Evolutionary conservation across 2,113 vertebrate genomes (phyloP).

Genomic region (Manacus vitellinus): DNA sequence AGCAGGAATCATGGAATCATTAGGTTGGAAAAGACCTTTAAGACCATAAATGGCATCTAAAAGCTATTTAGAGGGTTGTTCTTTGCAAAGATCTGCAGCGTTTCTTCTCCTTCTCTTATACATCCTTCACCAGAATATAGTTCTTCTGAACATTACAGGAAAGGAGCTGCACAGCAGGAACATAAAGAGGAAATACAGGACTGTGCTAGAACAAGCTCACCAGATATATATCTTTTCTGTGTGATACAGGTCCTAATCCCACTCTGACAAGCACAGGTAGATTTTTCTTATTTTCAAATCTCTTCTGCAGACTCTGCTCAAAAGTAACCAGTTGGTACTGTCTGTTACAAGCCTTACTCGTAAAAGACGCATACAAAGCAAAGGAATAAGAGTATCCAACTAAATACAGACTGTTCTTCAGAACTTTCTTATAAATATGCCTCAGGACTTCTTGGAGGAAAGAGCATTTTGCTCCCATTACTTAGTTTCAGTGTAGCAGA

Average conservation of each 20-base stretch:
- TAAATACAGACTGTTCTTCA: neutral
- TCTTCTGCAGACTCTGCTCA: neutral
- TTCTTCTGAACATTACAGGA: constrained; percentile 78
- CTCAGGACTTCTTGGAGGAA: neutral
- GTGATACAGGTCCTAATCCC: neutral
- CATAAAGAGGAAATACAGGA: neutral
- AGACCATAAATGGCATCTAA: neutral
- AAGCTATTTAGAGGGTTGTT: constrained; percentile 30
- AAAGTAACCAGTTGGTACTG: neutral
- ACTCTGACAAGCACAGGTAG: neutral
- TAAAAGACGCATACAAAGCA: neutral
- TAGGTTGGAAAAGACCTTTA: neutral
- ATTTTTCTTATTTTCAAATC: neutral
- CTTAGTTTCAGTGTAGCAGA: neutral
- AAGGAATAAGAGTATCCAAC: neutral
- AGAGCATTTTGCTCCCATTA: neutral
- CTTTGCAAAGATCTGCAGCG: constrained; percentile 47
- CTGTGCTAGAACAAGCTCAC: neutral
- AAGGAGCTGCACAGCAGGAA: constrained; percentile 64
- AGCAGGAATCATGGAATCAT: neutral
- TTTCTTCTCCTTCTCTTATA: constrained; percentile 62
- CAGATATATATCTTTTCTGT: neutral
- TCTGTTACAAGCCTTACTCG: neutral
- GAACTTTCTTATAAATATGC: neutral
- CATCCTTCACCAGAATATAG: constrained; percentile 76